phyloP scores from a whole-genome alignment of 1,140 invertebrate genomes.

The Drosophila kurseongensis region DNA sequence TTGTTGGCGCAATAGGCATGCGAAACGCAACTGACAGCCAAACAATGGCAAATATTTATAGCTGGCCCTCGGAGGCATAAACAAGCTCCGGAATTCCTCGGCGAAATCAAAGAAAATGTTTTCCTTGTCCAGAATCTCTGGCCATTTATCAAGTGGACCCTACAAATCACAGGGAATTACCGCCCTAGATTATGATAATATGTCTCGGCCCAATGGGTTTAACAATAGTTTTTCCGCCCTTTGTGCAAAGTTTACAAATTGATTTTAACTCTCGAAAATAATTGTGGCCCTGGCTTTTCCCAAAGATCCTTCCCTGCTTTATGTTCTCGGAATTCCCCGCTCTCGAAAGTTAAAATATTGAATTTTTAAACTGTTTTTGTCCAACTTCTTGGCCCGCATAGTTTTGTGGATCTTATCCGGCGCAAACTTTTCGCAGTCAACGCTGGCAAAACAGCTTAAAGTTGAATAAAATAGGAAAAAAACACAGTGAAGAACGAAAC shows the following conservation, averaged over 20 bases:
- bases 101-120: slow-evolving; percentile 21
- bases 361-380: slow-evolving; percentile 8
- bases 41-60: slow-evolving; percentile 44
- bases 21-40: slow-evolving; percentile 10
- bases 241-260: neutral
- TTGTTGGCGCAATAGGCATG: neutral
- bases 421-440: slow-evolving; percentile 12
- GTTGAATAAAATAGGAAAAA: slow-evolving; percentile 7
- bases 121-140: slow-evolving; percentile 1
- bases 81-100: slow-evolving; percentile 17
- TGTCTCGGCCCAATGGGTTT: neutral
- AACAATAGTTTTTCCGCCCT: neutral
- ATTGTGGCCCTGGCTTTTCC: too few relatives aligned
- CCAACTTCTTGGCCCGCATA: slow-evolving; percentile 1
- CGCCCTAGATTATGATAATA: slow-evolving; percentile 20
- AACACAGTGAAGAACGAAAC: slow-evolving; percentile 16
- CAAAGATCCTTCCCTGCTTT: neutral
- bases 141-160: slow-evolving; percentile 23
- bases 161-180: slow-evolving; percentile 13
- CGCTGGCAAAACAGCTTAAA: slow-evolving; percentile 31
- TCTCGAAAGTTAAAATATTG: neutral
- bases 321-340: neutral
- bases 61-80: slow-evolving; percentile 29
- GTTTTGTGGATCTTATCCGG: slow-evolving; percentile 8
- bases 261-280: neutral